phyloP scores from a whole-genome alignment of 2,797 vertebrate genomes.

The Sibirionetta formosa region DNA sequence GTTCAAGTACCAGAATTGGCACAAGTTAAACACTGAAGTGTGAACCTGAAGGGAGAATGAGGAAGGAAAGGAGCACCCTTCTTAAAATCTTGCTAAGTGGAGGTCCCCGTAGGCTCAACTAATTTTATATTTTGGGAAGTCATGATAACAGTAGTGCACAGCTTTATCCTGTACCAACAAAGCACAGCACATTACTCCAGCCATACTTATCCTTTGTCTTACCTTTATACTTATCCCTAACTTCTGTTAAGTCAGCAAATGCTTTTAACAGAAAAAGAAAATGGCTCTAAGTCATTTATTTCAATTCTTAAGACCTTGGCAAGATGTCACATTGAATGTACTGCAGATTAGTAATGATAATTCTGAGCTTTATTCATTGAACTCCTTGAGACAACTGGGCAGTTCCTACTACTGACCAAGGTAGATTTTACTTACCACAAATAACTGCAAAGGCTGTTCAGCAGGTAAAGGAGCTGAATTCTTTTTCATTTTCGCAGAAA shows the following conservation, averaged over 20 bases:
- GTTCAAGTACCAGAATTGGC: neutral
- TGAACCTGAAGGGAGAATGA: neutral
- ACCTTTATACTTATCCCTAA: neutral
- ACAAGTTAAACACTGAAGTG: neutral
- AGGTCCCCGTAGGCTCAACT: neutral
- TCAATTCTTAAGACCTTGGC: neutral
- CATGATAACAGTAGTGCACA: neutral
- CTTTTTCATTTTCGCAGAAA: constrained; percentile 93
- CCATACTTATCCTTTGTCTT: neutral
- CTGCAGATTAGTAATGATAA: neutral
- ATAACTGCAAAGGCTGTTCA: constrained; percentile 92
- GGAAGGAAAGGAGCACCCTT: neutral
- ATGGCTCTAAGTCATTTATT: neutral
- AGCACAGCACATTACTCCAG: neutral
- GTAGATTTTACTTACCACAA: constrained; percentile 89
- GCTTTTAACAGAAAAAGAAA: neutral
- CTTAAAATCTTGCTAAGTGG: neutral
- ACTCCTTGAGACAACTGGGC: neutral
- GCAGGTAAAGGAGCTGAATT: constrained; percentile 82
- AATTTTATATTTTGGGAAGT: neutral
- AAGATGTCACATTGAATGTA: neutral
- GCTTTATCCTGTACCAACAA: neutral
- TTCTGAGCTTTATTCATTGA: neutral
- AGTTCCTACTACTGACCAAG: neutral
- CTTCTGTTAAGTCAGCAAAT: neutral